A percentile compares a stretch with the other conserved stretches of the same genome.
phyloP scores from a whole-genome alignment of 2,888 invertebrate genomes.

The Limnephilus rhombicus region DNA sequence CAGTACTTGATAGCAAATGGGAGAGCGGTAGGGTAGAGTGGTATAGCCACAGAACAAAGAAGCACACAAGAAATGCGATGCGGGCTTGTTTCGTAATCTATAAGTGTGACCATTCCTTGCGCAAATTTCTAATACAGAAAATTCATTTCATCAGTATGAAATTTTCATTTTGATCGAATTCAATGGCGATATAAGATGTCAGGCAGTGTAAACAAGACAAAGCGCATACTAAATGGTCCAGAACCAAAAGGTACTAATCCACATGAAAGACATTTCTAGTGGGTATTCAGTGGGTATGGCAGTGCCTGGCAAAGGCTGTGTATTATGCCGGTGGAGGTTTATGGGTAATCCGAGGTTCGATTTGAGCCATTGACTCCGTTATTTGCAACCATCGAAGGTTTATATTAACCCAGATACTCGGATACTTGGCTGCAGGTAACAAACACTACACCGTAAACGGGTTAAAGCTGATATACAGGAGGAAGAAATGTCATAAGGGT shows the following conservation, averaged over 20 bases:
- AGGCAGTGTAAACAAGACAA: too few relatives aligned
- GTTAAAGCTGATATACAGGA: neutral
- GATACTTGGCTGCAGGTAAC: slow-evolving; percentile 6
- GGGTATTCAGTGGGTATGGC: neutral
- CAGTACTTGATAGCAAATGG: neutral
- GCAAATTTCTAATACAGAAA: too few relatives aligned
- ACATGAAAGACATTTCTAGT: too few relatives aligned
- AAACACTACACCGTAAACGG: neutral
- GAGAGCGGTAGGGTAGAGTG: neutral
- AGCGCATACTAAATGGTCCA: too few relatives aligned
- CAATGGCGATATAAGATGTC: too few relatives aligned
- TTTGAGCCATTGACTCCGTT: slow-evolving; percentile 36
- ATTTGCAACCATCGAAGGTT: slow-evolving; percentile 39
- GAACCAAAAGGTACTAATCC: too few relatives aligned
- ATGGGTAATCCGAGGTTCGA: slow-evolving; percentile 2
- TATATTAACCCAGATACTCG: slow-evolving; percentile 4
- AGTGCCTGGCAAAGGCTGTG: neutral
- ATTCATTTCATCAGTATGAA: too few relatives aligned
- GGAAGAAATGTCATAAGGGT: neutral
- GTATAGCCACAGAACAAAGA: neutral
- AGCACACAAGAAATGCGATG: too few relatives aligned
- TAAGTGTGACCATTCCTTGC: too few relatives aligned
- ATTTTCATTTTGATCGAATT: too few relatives aligned
- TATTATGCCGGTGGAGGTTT: neutral
- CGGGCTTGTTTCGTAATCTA: too few relatives aligned